Percentiles rank a stretch among this genome's conserved stretches.
These are phyloP conservation scores for Peromyscus eremicus DNA, from an alignment of 2,797 vertebrate species.

Conservation along the genomic window DNA sequence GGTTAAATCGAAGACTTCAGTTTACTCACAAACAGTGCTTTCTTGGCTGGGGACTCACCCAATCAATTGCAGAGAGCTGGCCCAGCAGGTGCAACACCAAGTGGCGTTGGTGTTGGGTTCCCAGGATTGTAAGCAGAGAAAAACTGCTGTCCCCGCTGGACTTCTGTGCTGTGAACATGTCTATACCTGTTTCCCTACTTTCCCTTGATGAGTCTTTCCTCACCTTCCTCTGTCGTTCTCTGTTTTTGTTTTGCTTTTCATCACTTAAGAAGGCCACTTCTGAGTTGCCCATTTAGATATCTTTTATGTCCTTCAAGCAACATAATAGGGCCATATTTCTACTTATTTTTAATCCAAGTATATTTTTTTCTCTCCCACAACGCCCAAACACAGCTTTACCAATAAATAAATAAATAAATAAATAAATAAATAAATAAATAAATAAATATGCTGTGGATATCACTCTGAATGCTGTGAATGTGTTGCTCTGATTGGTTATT, in stretches of 20 bases:
- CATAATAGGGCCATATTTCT: neutral
- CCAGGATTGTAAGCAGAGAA: neutral
- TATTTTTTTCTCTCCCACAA: neutral
- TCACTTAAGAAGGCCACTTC: neutral
- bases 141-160: no score
- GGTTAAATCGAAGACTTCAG: neutral
- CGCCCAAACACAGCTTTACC: constrained; percentile 17
- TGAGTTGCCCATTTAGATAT: neutral
- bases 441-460: no score
- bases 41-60: neutral
- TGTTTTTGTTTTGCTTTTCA: constrained; percentile 20
- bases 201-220: constrained; percentile 24
- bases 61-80: neutral
- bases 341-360: constrained; percentile 42
- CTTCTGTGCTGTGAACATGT: neutral
- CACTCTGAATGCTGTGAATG: no score
- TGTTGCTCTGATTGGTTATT: no score
- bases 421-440: no score
- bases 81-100: neutral
- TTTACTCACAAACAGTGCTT: neutral
- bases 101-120: neutral
- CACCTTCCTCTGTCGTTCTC: neutral
- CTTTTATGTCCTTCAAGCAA: neutral
- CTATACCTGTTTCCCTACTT: neutral
- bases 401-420: neutral